phyloP scores from a whole-genome alignment of 2,113 vertebrate genomes.

The Polyodon spathula region DNA sequence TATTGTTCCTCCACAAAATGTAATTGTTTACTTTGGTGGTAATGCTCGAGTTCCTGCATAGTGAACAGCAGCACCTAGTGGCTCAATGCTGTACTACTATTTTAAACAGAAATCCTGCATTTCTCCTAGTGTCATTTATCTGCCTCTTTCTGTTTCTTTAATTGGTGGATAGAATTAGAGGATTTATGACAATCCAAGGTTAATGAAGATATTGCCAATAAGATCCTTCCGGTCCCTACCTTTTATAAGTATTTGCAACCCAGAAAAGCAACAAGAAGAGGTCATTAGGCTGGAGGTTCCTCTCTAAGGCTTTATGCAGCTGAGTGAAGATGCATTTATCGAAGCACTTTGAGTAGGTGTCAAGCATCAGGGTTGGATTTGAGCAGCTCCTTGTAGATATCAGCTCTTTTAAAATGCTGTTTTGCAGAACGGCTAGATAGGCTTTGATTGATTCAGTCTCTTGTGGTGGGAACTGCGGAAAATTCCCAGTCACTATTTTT shows the following conservation, averaged over 20 bases:
- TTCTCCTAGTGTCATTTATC: no score
- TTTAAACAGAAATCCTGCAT: no score
- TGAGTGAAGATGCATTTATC: constrained; percentile 8
- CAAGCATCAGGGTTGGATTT: not conserved
- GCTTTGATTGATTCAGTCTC: constrained; percentile 2
- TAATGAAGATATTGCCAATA: no score
- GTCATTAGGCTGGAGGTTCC: constrained; percentile 1
- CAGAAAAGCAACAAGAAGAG: constrained; percentile 27
- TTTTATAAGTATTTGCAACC: constrained; percentile 23
- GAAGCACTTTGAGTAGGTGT: constrained; percentile 16
- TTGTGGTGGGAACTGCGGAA: constrained; percentile 22
- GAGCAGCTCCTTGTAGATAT: constrained; percentile 9
- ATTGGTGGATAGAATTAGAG: no score
- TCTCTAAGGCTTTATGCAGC: constrained; percentile 26
- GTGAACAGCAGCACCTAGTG: no score
- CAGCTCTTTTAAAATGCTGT: not conserved
- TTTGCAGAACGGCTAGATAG: constrained; percentile 10
- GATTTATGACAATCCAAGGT: no score
- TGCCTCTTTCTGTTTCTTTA: no score
- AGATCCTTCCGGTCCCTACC: no score
- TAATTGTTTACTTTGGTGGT: no score
- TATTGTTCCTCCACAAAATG: no score
- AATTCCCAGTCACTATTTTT: constrained; percentile 11
- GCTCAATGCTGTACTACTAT: no score
- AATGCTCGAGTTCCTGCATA: no score